Base-by-base conservation (phyloP, 92 coral and sea anemone genomes). In the Paramuricea clavata region DNA sequence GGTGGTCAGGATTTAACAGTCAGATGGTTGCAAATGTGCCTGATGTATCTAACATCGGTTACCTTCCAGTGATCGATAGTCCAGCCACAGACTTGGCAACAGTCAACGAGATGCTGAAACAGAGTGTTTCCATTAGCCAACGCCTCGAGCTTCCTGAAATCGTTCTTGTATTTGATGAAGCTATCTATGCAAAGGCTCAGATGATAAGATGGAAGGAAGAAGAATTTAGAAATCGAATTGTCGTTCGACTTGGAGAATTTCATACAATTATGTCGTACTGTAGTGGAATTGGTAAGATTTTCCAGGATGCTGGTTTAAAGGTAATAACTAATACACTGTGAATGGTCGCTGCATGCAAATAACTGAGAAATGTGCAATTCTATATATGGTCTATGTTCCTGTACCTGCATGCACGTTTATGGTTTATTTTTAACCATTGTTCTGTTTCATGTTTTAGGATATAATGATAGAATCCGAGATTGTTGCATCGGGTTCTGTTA, bases 1-100 rank as follows among this genome's bases (percentile, higher is more conserved):
- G 65, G 17, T 57, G 65, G 65, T 10, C 65, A 57, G 65, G 72
- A 56, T 47, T 70, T 11, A 92, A 92, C 49, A 88, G 85, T 69
- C 42, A 34, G 17, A 9, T 1, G 25, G 85, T 80, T 26, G 90
- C 87, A 4, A 75, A 85, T 76, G 42, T 87, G 76, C 82, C 70
- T 27, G 88, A 91, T 22, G 87, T 87, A 30, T 25, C 78, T 3
- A 87, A 64, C 87, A 59, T 91, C 13, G 92, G 89, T 57, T 87
- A 78, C 49, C 81, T 90, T 16, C 83, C 83, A 27, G 84, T 86
- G 12, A 91, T 87, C 39, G 84, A 83, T 50, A 87, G 80, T 6
- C 94, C 92, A 12, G 88, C 90, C n/a, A 84, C 85, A 3, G 76
- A 91, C 71, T 87, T 83, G 85, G 71, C 89, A 32, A 91, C 94